Base-by-base conservation (phyloP, 2,113 vertebrate genomes). In the Saguinus midas region DNA sequence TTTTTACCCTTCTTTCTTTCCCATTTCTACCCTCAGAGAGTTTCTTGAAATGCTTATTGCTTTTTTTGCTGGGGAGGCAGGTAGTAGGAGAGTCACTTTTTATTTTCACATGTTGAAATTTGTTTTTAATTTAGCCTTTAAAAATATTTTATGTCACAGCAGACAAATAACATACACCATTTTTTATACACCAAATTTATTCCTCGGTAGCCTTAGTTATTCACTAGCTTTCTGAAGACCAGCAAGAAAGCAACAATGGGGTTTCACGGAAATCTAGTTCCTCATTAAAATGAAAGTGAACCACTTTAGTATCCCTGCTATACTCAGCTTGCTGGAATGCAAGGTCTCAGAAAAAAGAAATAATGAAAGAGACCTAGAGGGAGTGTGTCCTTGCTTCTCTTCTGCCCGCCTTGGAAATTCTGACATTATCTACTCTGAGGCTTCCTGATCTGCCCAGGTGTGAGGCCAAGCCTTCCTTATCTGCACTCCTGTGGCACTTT, bases 111-210 rank as follows among this genome's bases (percentile, higher is more conserved):
- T 1, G 17, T 90, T 68, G 87, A 4, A 81, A 66, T 98, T 96
- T 98, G 73, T 95, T 97, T 97, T 96, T 73, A 66, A 94, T 98
- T 97, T 78, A 70, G 58, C 61, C 64, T 97, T 98, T 72, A 92
- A 91, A 95, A 68, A 45, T 27, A 90, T 92, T 96, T 96, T 87
- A 79, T 91, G 93, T 97, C 97, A 94, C 84, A 91, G 94, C 40
- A 96, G 84, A 96, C 87, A 88, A 52, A 52, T 96, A 83, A 92
- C 91, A 80, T 80, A 94, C 97, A 92, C 72, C 45, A 23, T 32
- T 98, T 98, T 98, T 92, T 64, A 86, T 92, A 95, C 97, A 85
- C 85, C 76, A 83, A 82, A 95, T 91, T 83, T 83, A 93, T 58
- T 78, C 94, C n/a, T 90, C 1, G 17, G 61, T 78, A 75, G 85